Percentiles rank a stretch among this genome's conserved stretches.
These are phyloP conservation scores for Lagocephalus sceleratus DNA, from an alignment of 2,797 vertebrate species.

Conservation along the genomic window DNA sequence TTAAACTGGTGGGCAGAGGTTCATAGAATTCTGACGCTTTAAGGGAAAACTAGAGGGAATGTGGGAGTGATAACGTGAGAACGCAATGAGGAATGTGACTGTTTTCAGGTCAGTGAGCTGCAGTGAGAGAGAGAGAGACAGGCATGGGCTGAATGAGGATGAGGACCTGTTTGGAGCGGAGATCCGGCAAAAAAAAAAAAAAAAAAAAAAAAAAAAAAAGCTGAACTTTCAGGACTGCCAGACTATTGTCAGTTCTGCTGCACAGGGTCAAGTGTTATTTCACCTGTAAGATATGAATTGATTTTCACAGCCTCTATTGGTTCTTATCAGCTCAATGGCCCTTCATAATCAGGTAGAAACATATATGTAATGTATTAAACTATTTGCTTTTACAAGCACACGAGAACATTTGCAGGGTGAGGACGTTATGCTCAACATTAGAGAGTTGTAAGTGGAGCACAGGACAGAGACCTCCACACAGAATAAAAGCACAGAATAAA, in stretches of 20 bases:
- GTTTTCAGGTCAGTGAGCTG: slow-evolving; percentile 80
- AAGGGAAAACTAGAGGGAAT: slow-evolving; percentile 42
- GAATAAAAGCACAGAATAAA: too few relatives aligned
- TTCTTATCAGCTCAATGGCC: too few relatives aligned
- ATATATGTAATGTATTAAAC: background rate
- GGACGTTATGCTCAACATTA: too few relatives aligned
- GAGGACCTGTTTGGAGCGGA: slow-evolving; percentile 44
- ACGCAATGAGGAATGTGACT: slow-evolving; percentile 72
- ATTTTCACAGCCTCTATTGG: too few relatives aligned
- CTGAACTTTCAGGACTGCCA: slow-evolving; percentile 38
- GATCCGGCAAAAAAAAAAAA: slow-evolving; percentile 34
- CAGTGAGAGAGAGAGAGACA: slow-evolving; percentile 32
- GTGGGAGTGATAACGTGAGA: slow-evolving; percentile 47
- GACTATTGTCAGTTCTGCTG: slow-evolving; percentile 17
- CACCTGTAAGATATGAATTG: slow-evolving; percentile 21
- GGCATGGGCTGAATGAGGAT: slow-evolving; percentile 31
- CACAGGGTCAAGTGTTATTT: slow-evolving; percentile 41
- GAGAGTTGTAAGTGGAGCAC: background rate
- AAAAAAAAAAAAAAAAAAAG: slow-evolving; percentile 5
- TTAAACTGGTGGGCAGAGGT: slow-evolving; percentile 38
- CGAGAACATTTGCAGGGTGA: too few relatives aligned
- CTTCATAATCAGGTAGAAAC: slow-evolving; percentile 8
- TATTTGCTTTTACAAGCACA: too few relatives aligned
- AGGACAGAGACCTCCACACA: background rate
- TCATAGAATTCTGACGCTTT: slow-evolving; percentile 26